Evolutionary conservation across 2,888 invertebrate genomes (phyloP).

Genomic region (Cryptocephalus primarius): DNA sequence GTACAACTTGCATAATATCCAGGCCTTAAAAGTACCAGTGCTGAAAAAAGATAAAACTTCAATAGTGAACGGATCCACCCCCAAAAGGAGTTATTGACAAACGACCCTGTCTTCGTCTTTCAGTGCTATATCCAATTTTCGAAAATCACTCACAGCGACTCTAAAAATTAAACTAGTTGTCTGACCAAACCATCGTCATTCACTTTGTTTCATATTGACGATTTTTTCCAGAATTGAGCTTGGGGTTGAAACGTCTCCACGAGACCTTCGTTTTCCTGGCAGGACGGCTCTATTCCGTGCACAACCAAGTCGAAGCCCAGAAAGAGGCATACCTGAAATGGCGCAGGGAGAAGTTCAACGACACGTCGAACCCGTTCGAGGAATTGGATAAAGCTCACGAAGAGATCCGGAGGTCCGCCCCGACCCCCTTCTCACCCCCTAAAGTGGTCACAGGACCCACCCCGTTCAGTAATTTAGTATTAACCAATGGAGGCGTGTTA

Average conservation of each 20-base stretch:
- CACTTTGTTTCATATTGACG: too few relatives aligned
- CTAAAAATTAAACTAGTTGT: too few relatives aligned
- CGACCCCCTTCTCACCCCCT: constrained; percentile 26
- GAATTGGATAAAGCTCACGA: constrained; percentile 18
- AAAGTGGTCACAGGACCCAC: constrained; percentile 50
- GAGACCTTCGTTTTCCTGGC: constrained; percentile 80
- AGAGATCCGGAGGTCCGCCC: background rate
- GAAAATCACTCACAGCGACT: too few relatives aligned
- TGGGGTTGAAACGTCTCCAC: constrained; percentile 71
- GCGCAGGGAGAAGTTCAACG: constrained; percentile 65
- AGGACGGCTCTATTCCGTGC: constrained; percentile 74
- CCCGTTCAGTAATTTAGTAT: constrained; percentile 41
- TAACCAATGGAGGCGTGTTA: constrained; percentile 23
- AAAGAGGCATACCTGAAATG: constrained; percentile 79
- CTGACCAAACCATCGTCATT: too few relatives aligned
- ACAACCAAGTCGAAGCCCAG: constrained; percentile 65
- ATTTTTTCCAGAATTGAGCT: constrained; percentile 54
- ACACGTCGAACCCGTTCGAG: constrained; percentile 67
- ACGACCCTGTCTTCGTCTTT: too few relatives aligned
- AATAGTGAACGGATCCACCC: too few relatives aligned
- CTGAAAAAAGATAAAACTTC: too few relatives aligned
- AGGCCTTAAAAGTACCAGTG: too few relatives aligned
- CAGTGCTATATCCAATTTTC: too few relatives aligned
- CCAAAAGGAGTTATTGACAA: too few relatives aligned
- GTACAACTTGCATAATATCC: too few relatives aligned